Evolutionary conservation across 1,140 invertebrate species (phyloP).

Genomic region (Drosophila lacertosa): DNA sequence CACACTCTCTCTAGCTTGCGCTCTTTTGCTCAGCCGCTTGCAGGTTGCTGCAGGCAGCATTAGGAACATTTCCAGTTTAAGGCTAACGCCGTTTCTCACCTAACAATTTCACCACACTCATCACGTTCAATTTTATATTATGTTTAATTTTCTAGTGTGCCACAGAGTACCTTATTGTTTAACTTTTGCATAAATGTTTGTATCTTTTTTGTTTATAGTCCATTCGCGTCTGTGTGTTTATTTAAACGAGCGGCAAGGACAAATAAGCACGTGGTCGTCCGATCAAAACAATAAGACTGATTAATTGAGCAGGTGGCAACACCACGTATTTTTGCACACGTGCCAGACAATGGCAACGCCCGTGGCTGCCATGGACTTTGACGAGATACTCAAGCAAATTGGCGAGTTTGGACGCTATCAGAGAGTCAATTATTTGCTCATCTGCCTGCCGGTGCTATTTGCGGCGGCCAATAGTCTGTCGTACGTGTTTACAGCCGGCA

Average conservation of each 20-base stretch:
- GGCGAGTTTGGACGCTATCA: conserved; percentile 87
- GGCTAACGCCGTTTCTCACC: neutral
- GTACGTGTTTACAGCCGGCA: conserved; percentile 87
- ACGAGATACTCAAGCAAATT: conserved; percentile 85
- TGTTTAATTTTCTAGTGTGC: neutral
- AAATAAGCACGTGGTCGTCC: neutral
- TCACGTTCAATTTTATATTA: no score
- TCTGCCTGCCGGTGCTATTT: conserved; percentile 86
- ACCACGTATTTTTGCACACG: neutral
- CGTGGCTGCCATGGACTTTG: conserved; percentile 53
- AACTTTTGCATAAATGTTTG: no score
- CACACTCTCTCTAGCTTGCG: neutral
- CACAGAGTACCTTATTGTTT: neutral
- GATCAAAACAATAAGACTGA: neutral
- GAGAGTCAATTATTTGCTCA: conserved; percentile 85
- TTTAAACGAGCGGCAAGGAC: neutral
- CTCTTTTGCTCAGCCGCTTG: neutral
- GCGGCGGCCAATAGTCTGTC: conserved; percentile 86
- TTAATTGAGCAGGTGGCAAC: conserved; percentile 12
- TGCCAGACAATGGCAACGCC: conserved; percentile 13
- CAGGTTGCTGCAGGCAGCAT: neutral
- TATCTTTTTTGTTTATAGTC: neutral
- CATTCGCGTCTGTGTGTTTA: neutral
- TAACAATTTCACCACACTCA: neutral
- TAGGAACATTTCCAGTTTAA: neutral